These are phyloP conservation scores for Gavia stellata DNA, from an alignment of 2,113 vertebrate genomes.

Conservation along the genomic window DNA sequence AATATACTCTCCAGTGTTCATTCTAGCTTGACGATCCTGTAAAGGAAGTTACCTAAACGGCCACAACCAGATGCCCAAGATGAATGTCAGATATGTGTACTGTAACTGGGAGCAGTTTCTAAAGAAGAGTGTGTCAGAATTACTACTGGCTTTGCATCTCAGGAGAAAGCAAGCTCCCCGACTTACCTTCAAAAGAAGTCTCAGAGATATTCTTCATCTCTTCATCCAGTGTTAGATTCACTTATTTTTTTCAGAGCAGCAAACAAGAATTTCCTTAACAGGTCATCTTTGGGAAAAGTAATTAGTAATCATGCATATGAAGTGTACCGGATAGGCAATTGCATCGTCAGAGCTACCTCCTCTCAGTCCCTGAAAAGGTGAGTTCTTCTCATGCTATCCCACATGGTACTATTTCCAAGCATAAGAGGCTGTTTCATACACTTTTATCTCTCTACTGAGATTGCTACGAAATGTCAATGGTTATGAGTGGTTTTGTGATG, in stretches of 20 bases:
- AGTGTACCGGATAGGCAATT: not conserved
- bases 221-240: not conserved
- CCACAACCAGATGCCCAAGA: not conserved
- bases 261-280: not conserved
- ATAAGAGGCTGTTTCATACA: not conserved
- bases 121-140: not conserved
- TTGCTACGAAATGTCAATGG: not conserved
- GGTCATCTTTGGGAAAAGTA: not conserved
- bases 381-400: not conserved
- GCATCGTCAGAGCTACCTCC: accelerated
- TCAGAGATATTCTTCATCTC: not conserved
- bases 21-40: not conserved
- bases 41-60: not conserved
- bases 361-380: not conserved
- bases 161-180: not conserved
- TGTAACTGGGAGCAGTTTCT: not conserved
- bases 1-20: not conserved
- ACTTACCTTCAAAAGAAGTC: not conserved
- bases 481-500: not conserved
- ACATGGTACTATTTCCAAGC: not conserved
- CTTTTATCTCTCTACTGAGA: not conserved
- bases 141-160: not conserved
- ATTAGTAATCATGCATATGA: not conserved
- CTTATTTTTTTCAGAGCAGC: not conserved
- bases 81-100: not conserved